Evolutionary conservation across 2,113 vertebrate species (phyloP), one percentile per base, ranked within the genome.

Genomic region (Oryzias curvinotus): DNA sequence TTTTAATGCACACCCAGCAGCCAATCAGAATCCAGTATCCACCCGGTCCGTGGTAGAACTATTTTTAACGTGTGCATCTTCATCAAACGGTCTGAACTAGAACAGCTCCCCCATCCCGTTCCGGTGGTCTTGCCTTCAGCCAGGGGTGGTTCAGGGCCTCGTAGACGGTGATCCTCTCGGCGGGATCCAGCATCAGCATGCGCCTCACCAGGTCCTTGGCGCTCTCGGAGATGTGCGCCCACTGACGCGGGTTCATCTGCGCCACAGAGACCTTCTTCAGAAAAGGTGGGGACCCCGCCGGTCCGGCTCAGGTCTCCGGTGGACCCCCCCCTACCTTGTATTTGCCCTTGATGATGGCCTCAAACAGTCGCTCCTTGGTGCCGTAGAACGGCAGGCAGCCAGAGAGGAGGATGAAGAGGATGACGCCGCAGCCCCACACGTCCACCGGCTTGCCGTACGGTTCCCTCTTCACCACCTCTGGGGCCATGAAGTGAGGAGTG

Each of bases 401-500:
- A 0, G 96, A 98, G 44, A 99, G 93, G 60, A 98, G 93, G 83
- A 99, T 98, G 90, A 99, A 98, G 83, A 98, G 95, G 88, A 99
- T 99, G 74, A 99, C 97, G 0, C 97, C 97, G 36, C 97, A 99
- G 64, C 97, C 97, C 97, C 97, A 99, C 73, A 99, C 97, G 51
- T 99, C 97, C 77, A 99, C 97, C 1, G 97, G 97, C 77, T 98
- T 98, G 62, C 97, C 97, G 12, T 99, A 99, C 0, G 97, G 97
- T 82, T 99, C 97, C 83, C 97, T 90, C 92, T 99, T 99, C 71
- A 99, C 97, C 64, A 99, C 97, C 87, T 99, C 97, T 45, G 97
- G 97, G 62, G 97, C 97, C 97, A 99, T 99, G 90, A 99, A 99
- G 88, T 99, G 97, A 73, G 97, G 97, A 17, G 97, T 99, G 56